Conservation (phyloP, 2,888 invertebrate genomes). For the Archips crataeganus region DNA sequence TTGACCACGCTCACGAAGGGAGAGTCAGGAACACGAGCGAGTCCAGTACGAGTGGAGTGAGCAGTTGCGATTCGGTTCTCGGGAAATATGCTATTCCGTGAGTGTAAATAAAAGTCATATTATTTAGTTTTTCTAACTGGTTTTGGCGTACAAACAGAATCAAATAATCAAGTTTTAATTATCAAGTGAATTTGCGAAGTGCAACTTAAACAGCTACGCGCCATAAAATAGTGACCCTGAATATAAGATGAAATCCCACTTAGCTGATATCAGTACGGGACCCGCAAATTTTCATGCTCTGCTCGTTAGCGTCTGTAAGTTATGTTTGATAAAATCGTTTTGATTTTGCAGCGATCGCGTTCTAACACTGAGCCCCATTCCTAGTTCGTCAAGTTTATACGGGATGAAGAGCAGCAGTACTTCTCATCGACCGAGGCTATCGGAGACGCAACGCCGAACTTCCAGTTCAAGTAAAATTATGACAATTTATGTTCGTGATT, state of each 20-base stretch:
- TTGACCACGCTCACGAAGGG: constrained; percentile 76
- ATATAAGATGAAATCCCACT: background rate
- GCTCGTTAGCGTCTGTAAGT: background rate
- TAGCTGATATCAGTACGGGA: too few species aligned
- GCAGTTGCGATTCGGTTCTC: constrained; percentile 91
- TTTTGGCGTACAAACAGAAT: too few species aligned
- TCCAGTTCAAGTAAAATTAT: constrained; percentile 84
- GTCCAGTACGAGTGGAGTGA: constrained; percentile 93
- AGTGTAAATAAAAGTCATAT: constrained; percentile 55
- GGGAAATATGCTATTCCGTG: constrained; percentile 87
- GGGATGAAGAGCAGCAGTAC: constrained; percentile 79
- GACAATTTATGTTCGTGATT: constrained; percentile 1
- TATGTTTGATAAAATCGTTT: background rate
- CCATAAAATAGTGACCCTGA: background rate
- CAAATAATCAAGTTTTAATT: too few species aligned
- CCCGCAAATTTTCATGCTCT: too few species aligned
- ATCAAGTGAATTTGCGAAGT: too few species aligned
- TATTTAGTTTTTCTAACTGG: background rate
- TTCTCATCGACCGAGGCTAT: constrained; percentile 73
- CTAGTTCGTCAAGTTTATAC: constrained; percentile 91
- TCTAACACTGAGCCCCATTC: constrained; percentile 94
- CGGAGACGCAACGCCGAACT: constrained; percentile 82
- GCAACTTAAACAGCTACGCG: too few species aligned
- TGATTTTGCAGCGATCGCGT: constrained; percentile 87
- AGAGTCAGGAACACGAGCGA: constrained; percentile 86